Percentiles rank a stretch among this genome's conserved stretches.
These are phyloP conservation scores for Trachurus trachurus DNA, from an alignment of 2,797 vertebrate genomes.

Conservation along the genomic window DNA sequence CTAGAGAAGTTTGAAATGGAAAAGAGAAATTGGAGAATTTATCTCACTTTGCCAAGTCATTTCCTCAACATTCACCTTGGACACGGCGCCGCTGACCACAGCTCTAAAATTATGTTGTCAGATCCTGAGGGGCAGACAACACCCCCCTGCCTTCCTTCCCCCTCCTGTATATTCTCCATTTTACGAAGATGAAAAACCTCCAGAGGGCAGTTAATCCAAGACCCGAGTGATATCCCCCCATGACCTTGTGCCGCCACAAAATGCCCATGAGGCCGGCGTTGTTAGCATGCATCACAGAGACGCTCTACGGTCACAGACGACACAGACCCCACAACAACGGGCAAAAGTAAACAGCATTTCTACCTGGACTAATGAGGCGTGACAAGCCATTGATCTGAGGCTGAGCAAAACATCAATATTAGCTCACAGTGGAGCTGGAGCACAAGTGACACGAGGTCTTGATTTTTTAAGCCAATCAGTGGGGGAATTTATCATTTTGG, in stretches of 20 bases:
- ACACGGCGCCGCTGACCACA: slow-evolving; percentile 56
- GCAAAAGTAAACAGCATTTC: slow-evolving; percentile 48
- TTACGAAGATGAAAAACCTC: slow-evolving; percentile 67
- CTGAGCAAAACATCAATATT: slow-evolving; percentile 63
- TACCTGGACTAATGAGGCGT: slow-evolving; percentile 52
- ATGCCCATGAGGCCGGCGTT: slow-evolving; percentile 47
- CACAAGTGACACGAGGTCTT: slow-evolving; percentile 23
- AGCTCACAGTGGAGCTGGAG: slow-evolving; percentile 36
- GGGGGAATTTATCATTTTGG: slow-evolving; percentile 49
- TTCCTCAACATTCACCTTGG: slow-evolving; percentile 69
- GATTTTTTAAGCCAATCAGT: slow-evolving; percentile 43
- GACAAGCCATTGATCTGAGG: slow-evolving; percentile 65
- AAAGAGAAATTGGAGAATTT: slow-evolving; percentile 60
- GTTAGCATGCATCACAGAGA: slow-evolving; percentile 50
- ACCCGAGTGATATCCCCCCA: slow-evolving; percentile 51
- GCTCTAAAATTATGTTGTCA: slow-evolving; percentile 58
- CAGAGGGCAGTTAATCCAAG: slow-evolving; percentile 71
- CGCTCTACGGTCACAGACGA: slow-evolving; percentile 11
- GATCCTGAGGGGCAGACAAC: slow-evolving; percentile 52
- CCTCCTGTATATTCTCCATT: slow-evolving; percentile 51
- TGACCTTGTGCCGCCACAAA: slow-evolving; percentile 66
- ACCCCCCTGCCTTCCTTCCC: slow-evolving; percentile 24
- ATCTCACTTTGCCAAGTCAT: slow-evolving; percentile 68
- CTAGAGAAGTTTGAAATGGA: slow-evolving; percentile 52
- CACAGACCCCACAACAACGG: background rate